Evolutionary conservation across 2,113 vertebrate genomes (phyloP).

Genomic region (Cynoglossus semilaevis): DNA sequence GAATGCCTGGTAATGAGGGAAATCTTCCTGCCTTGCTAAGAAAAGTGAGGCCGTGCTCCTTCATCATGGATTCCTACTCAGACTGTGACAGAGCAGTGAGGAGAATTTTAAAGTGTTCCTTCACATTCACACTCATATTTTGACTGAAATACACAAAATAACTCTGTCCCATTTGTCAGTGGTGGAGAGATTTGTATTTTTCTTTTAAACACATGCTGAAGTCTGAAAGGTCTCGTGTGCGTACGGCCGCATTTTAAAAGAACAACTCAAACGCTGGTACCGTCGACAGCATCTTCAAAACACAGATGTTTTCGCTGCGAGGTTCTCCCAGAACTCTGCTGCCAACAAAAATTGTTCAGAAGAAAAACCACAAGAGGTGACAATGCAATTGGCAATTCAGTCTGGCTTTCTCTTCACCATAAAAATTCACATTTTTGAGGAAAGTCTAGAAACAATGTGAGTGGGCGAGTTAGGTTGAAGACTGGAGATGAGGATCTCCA

Average conservation of each 20-base stretch:
- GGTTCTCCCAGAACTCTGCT: constrained; percentile 35
- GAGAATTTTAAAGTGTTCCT: no score
- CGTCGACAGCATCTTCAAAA: constrained; percentile 20
- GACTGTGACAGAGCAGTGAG: constrained; percentile 52
- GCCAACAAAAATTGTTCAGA: constrained; percentile 47
- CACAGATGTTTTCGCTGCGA: constrained; percentile 34
- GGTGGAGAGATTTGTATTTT: constrained; percentile 14
- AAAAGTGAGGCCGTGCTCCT: constrained; percentile 50
- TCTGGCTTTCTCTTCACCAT: constrained; percentile 60
- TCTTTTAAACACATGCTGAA: constrained; percentile 11
- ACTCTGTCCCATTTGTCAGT: constrained; percentile 17
- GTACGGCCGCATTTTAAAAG: background rate
- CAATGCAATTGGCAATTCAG: constrained; percentile 64
- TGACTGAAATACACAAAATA: constrained; percentile 29
- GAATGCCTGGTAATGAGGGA: constrained; percentile 57
- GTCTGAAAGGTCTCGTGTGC: constrained; percentile 14
- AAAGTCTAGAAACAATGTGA: constrained; percentile 70
- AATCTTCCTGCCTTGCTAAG: constrained; percentile 48
- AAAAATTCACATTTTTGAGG: constrained; percentile 72
- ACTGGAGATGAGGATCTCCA: constrained; percentile 61
- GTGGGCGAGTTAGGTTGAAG: constrained; percentile 61
- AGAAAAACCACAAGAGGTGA: constrained; percentile 65
- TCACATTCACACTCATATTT: no score
- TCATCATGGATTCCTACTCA: constrained; percentile 45
- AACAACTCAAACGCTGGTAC: constrained; percentile 1